Base-by-base conservation (phyloP, 2,888 invertebrate species). In the Cantharis rustica region DNA sequence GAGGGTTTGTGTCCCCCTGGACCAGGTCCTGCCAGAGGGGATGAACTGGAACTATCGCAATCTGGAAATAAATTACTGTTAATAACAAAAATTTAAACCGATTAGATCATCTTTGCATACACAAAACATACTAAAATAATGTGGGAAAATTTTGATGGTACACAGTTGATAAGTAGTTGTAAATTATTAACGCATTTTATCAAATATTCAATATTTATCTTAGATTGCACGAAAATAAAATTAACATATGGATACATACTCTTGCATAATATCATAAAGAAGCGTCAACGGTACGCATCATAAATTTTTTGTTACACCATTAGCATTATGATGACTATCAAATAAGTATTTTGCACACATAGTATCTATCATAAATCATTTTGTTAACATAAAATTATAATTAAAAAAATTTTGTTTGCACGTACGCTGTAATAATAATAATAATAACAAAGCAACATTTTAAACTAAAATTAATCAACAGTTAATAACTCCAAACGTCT, bases 1-100 rank as follows among this genome's bases (percentile, higher is more conserved):
- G 93, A 93, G 83, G 94, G 93, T 86, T 95, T 95, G 86, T 93
- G 93, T 75, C 94, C 94, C 81, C 92, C 91, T 80, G 92, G 90
- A 81, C 90, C 88, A 11, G 86, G 79, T 69, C 87, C 86, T 23
- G 87, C 85, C 83, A 87, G 78, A 61, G 87, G 87, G 61, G 86
- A 87, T 69, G 85, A 80, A 77, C 82, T 83, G 27, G 84, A 80
- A 79, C 84, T 84, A 71, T 87, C 87, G 82, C 84, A 85, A 79
- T 87, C 87, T 85, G 10, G 10, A 66, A 66, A 20, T n/a, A 66
- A 66, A 66, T 20, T 16, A 20, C 5, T 7, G 47, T 47, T 47
- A 47, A 47, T 13, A n/a, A 47, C 47, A 47, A 13, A 47, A n/a
- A n/a, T 47, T 13, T n/a, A n/a, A n/a, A 47, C 47, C 2, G 5